Percentiles rank a stretch among this genome's conserved stretches.
phyloP scores from a whole-genome alignment of 1,140 invertebrate species.

The Danaus melanippus region DNA sequence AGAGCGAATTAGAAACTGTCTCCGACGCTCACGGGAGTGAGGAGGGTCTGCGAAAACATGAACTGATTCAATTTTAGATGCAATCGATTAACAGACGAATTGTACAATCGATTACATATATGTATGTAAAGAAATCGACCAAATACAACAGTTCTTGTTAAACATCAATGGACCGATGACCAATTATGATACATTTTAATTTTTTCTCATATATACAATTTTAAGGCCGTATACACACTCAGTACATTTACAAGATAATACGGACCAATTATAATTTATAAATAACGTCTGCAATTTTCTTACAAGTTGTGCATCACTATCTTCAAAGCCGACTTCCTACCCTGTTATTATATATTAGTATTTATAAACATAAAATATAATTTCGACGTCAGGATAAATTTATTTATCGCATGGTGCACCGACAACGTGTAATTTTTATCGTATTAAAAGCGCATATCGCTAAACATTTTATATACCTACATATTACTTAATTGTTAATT shows the following conservation, averaged over 20 bases:
- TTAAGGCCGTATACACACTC: too few relatives aligned
- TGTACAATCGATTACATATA: too few relatives aligned
- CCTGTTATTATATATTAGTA: constrained; percentile 37
- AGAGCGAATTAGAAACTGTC: background rate
- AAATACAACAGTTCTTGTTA: too few relatives aligned
- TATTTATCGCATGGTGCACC: constrained; percentile 42
- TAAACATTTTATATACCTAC: constrained; percentile 43
- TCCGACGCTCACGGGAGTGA: too few relatives aligned
- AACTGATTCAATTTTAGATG: too few relatives aligned
- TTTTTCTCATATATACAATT: too few relatives aligned
- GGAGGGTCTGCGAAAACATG: too few relatives aligned
- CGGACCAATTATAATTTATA: constrained; percentile 18
- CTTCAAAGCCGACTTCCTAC: constrained; percentile 17
- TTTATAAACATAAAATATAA: constrained; percentile 58
- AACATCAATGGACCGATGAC: too few relatives aligned
- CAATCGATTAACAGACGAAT: too few relatives aligned
- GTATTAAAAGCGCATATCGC: constrained; percentile 43
- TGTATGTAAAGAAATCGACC: too few relatives aligned
- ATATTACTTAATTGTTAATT: too few relatives aligned
- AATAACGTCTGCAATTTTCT: constrained; percentile 18
- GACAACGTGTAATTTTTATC: constrained; percentile 49
- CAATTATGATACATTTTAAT: too few relatives aligned
- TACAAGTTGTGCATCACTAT: constrained; percentile 25
- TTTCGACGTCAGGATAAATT: constrained; percentile 50
- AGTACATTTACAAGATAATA: background rate